Percentiles rank a stretch among this genome's conserved stretches.
phyloP scores from a whole-genome alignment of 2,113 vertebrate genomes.

The Tenrec ecaudatus region DNA sequence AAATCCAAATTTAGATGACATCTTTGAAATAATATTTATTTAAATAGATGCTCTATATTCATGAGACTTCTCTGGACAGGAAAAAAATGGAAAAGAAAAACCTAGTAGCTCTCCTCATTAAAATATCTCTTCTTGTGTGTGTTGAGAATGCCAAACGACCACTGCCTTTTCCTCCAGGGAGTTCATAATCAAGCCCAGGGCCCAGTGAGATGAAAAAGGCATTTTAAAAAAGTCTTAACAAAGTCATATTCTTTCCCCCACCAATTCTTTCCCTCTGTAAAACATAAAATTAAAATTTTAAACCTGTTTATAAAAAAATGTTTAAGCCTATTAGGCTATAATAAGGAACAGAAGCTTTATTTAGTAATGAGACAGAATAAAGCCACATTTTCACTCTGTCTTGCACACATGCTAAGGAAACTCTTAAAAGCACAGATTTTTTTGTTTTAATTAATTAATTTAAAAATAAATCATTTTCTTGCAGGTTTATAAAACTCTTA shows the following conservation, averaged over 20 bases:
- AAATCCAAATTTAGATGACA: neutral
- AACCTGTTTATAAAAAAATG: conserved; percentile 75
- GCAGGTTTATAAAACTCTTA: too few relatives aligned
- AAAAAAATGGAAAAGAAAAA: neutral
- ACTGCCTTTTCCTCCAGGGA: conserved; percentile 46
- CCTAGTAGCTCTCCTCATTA: conserved; percentile 57
- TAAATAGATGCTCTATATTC: conserved; percentile 47
- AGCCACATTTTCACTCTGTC: conserved; percentile 7
- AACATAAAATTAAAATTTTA: conserved; percentile 80
- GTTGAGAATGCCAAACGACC: conserved; percentile 47
- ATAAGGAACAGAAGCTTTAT: conserved; percentile 64
- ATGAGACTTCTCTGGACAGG: conserved; percentile 50
- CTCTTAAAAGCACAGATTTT: neutral
- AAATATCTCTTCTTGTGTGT: conserved; percentile 65
- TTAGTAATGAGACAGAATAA: conserved; percentile 29
- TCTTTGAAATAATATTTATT: conserved; percentile 57
- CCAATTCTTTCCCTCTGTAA: conserved; percentile 76
- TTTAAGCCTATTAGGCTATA: conserved; percentile 75
- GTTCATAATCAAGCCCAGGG: conserved; percentile 76
- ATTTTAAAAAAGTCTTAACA: conserved; percentile 58
- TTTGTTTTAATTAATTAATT: neutral
- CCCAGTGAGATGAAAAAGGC: conserved; percentile 41
- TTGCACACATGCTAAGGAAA: neutral
- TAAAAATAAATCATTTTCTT: too few relatives aligned
- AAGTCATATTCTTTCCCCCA: conserved; percentile 74